Evolutionary conservation across 2,797 vertebrate genomes (phyloP), one percentile per base, ranked within the genome.

Genomic region (Oreonectes daqikongensis): DNA sequence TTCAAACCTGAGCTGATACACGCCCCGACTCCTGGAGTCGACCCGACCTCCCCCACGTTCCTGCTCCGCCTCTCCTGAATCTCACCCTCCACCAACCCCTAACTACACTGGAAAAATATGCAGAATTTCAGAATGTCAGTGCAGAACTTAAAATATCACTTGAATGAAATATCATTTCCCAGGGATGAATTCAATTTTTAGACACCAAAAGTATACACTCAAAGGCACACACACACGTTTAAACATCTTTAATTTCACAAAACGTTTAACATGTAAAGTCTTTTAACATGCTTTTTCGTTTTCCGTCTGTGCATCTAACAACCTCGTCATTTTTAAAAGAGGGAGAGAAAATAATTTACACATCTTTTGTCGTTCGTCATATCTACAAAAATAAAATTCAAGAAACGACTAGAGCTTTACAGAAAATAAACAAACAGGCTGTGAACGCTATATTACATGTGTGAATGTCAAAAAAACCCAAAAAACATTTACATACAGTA

Each of bases 301-400:
- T 87, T 86, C 85, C 85, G 88, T 90, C 90, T 89, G 91, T 92
- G 90, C 90, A 84, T 87, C 91, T 90, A 92, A 85, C 87, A 86
- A 88, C 88, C 86, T 89, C 87, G 83, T 85, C 89, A 69, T 87
- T 87, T 86, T 88, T 89, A 90, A 91, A 88, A 85, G 84, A 84
- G 85, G 86, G 87, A 86, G 88, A 87, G 77, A 90, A 92, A 92
- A 93, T 92, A 93, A 93, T 92, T 92, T 94, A 93, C 91, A 90
- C 86, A 87, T 89, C 84, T 79, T 85, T 89, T 20, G 28, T 42
- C 40, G 12, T 57, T 85, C 84, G 79, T 83, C 83, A 82, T 92
- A 92, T 92, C 92, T 94, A 94, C 92, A 94, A 93, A 93, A 93
- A 93, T 91, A 90, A 93, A 93, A 92, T 89, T 80, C 88, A 91